Evolutionary conservation across 2,888 invertebrate species (phyloP).

Genomic region (Pinctada fucata): DNA sequence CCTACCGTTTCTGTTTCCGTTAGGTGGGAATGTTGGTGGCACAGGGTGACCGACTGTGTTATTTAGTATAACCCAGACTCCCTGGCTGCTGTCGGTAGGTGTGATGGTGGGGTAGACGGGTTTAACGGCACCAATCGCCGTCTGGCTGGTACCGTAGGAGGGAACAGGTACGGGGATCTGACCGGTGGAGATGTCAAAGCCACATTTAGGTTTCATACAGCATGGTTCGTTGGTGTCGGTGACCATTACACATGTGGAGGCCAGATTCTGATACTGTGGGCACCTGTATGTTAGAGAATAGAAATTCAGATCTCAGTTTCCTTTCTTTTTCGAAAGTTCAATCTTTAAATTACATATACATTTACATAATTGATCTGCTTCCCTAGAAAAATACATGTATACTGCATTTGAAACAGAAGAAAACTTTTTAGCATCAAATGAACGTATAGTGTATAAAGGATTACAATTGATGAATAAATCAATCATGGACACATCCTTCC

Average conservation of each 20-base stretch:
- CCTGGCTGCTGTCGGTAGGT: conserved; percentile 28
- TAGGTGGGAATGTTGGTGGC: conserved; percentile 52
- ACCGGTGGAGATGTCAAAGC: conserved; percentile 51
- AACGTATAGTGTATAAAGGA: no score
- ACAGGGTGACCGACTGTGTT: conserved; percentile 57
- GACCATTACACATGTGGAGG: conserved; percentile 51
- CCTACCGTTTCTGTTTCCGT: conserved; percentile 1
- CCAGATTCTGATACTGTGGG: conserved; percentile 50
- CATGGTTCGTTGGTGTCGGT: conserved; percentile 59
- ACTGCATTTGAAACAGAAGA: no score
- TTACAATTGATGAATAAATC: no score
- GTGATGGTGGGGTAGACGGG: conserved; percentile 37
- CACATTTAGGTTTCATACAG: conserved; percentile 55
- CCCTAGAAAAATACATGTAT: no score
- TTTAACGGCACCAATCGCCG: conserved; percentile 54
- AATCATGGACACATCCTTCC: no score
- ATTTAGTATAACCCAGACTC: conserved; percentile 48
- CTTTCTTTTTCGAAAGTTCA: no score
- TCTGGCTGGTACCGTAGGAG: conserved; percentile 50
- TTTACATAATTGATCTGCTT: no score
- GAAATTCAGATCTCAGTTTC: not conserved
- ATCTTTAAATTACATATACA: no score
- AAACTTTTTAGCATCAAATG: no score
- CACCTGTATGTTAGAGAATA: conserved; percentile 45
- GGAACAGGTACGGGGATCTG: conserved; percentile 57